These are phyloP conservation scores for Anthoscopus minutus DNA, from an alignment of 2,113 vertebrate species.

Conservation along the genomic window DNA sequence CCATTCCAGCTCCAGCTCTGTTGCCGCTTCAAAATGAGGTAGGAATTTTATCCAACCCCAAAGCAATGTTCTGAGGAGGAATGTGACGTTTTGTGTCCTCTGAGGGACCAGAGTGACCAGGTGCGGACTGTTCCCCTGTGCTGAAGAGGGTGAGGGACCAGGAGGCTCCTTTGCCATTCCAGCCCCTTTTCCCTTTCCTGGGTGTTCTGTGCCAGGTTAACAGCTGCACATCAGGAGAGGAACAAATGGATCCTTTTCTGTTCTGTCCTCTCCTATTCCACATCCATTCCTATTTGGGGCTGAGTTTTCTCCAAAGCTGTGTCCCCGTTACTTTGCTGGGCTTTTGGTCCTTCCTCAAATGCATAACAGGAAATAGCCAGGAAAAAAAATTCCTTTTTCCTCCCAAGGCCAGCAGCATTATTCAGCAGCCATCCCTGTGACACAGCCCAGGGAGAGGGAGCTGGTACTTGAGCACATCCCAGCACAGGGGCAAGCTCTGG, in stretches of 20 bases:
- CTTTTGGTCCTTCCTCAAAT: not conserved
- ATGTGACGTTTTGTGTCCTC: not conserved
- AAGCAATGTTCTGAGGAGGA: not conserved
- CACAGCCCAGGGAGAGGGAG: not conserved
- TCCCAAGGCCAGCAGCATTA: not conserved
- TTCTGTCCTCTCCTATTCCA: not conserved
- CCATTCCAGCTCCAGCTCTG: not conserved
- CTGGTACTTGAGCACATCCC: not conserved
- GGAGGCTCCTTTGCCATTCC: not conserved
- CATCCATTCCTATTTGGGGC: not conserved
- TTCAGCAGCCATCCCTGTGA: not conserved
- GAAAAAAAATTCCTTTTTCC: not conserved
- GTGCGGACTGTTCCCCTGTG: not conserved
- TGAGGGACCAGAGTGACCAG: not conserved
- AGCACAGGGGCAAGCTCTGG: not conserved
- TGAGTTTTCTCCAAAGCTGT: not conserved
- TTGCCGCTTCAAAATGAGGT: not conserved
- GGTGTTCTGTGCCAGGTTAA: not conserved
- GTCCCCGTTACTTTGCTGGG: not conserved
- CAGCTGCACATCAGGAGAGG: not conserved
- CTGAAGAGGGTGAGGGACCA: not conserved
- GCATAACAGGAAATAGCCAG: not conserved
- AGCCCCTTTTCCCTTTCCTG: not conserved
- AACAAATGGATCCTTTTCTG: not conserved
- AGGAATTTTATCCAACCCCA: not conserved